Evolutionary conservation across 1,140 invertebrate genomes (phyloP).

Genomic region (Cardiocondyla obscurior): DNA sequence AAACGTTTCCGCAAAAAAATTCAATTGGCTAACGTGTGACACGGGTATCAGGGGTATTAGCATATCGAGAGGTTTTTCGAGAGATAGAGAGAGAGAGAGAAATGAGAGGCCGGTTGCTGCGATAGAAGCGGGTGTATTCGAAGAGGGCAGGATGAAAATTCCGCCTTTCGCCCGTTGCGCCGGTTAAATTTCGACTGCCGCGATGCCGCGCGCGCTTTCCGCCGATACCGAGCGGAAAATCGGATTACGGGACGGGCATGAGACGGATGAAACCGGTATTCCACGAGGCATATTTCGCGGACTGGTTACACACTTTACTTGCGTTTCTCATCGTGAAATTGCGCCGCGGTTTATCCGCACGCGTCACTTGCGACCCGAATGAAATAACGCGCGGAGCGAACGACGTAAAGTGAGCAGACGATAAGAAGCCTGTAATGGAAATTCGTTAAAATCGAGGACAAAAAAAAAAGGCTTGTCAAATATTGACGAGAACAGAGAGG

Average conservation of each 20-base stretch:
- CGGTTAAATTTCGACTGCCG: slow-evolving; percentile 51
- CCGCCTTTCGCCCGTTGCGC: slow-evolving; percentile 41
- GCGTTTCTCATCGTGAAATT: slow-evolving; percentile 31
- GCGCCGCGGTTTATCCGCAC: neutral
- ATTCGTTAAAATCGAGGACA: neutral
- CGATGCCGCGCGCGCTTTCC: slow-evolving; percentile 27
- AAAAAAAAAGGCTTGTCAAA: neutral
- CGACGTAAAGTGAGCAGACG: neutral
- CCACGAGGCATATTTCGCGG: slow-evolving; percentile 28
- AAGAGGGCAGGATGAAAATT: slow-evolving; percentile 31
- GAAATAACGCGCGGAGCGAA: neutral
- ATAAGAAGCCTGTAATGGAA: neutral
- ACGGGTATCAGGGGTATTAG: slow-evolving; percentile 33
- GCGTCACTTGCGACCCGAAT: neutral
- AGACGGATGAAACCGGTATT: slow-evolving; percentile 33
- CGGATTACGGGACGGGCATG: slow-evolving; percentile 48
- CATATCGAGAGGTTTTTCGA: slow-evolving; percentile 48
- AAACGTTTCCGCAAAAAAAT: slow-evolving; percentile 42
- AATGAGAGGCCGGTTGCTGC: neutral
- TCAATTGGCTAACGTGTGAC: slow-evolving; percentile 19
- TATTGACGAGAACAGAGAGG: too few relatives aligned
- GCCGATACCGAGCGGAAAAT: slow-evolving; percentile 55
- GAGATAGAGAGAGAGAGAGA: neutral
- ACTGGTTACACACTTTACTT: slow-evolving; percentile 14
- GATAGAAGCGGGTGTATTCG: slow-evolving; percentile 9